Percentiles rank a stretch among this genome's conserved stretches.
phyloP scores from a whole-genome alignment of 2,888 invertebrate genomes.

The Pristionchus japonicus region DNA sequence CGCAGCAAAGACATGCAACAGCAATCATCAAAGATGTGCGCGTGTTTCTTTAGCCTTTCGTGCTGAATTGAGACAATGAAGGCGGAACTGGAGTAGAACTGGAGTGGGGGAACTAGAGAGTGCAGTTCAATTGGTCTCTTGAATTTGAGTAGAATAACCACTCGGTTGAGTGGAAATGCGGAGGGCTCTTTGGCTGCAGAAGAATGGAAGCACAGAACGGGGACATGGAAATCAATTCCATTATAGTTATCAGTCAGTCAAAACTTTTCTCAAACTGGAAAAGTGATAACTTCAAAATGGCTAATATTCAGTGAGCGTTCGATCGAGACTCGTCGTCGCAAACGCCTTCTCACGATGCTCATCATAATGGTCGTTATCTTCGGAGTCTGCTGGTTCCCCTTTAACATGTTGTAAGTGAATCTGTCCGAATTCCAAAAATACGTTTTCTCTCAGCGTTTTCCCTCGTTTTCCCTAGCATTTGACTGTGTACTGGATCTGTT shows the following conservation, averaged over 20 bases:
- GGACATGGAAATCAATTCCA: too few species aligned
- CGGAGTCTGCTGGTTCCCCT: conserved; percentile 87
- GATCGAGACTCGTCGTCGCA: conserved; percentile 48
- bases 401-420: conserved; percentile 91
- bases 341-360: conserved; percentile 94
- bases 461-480: too few species aligned
- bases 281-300: background rate
- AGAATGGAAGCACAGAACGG: background rate
- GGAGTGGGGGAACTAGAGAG: too few species aligned
- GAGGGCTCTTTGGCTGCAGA: background rate
- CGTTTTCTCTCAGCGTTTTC: too few species aligned
- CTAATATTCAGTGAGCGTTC: conserved; percentile 28
- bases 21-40: conserved; percentile 43
- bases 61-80: background rate
- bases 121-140: background rate
- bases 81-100: background rate
- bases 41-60: too few species aligned
- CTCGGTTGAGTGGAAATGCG: conserved; percentile 5
- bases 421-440: too few species aligned
- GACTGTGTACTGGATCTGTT: too few species aligned
- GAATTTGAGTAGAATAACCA: background rate
- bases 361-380: conserved; percentile 97
- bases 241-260: too few species aligned
- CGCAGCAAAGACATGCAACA: too few species aligned
- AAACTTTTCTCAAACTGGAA: too few species aligned